phyloP scores from a whole-genome alignment of 2,888 invertebrate genomes.

The Meta bourneti region DNA sequence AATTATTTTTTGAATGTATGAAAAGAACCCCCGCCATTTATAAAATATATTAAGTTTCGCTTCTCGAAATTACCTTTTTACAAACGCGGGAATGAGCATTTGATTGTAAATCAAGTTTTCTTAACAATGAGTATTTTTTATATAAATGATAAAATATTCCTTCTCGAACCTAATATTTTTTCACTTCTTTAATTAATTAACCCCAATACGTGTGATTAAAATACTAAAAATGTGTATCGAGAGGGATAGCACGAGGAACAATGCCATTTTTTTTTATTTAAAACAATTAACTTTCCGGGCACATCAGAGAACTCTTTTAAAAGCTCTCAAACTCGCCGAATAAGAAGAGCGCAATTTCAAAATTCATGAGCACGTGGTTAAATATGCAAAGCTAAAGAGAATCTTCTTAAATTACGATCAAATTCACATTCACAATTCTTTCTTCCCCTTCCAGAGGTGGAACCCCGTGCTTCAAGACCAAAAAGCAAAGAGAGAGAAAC shows the following conservation, averaged over 20 bases:
- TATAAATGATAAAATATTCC: background rate
- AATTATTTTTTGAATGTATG: background rate
- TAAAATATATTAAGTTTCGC: background rate
- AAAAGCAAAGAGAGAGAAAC: background rate
- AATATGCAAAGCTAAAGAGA: slow-evolving; percentile 32
- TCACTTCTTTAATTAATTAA: slow-evolving; percentile 9
- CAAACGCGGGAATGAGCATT: background rate
- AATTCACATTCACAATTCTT: slow-evolving; percentile 56
- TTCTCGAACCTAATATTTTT: background rate
- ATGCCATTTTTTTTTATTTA: background rate
- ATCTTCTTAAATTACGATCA: slow-evolving; percentile 56
- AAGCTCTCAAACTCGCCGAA: background rate
- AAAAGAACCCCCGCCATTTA: background rate
- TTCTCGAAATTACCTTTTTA: background rate
- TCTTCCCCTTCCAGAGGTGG: slow-evolving; percentile 21
- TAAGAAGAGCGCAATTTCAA: slow-evolving; percentile 15
- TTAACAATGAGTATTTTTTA: background rate
- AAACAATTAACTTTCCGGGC: background rate
- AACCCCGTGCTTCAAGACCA: slow-evolving; percentile 4
- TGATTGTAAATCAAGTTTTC: background rate
- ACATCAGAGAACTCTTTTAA: slow-evolving; percentile 18
- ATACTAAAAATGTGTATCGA: background rate
- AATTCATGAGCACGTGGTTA: slow-evolving; percentile 41
- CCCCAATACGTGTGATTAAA: slow-evolving; percentile 27
- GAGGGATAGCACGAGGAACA: background rate